Evolutionary conservation across 2,113 vertebrate species (phyloP).

Genomic region (Antechinus stuartii): DNA sequence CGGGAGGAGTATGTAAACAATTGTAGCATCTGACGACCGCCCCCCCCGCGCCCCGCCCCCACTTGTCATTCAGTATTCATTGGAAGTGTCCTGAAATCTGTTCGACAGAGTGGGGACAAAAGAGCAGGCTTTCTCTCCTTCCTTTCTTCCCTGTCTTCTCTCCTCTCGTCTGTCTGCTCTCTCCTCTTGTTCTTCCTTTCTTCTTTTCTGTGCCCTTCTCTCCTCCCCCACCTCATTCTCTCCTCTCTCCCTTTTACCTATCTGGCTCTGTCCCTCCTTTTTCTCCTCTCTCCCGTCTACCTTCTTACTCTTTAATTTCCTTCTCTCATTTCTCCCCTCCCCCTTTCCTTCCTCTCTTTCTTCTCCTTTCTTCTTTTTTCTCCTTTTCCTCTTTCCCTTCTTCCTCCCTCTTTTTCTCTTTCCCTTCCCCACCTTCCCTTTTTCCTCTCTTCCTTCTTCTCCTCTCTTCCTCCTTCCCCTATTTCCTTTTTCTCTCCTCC

Average conservation of each 20-base stretch:
- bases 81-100: background rate
- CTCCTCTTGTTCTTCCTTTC: background rate
- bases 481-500: too few species aligned
- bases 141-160: background rate
- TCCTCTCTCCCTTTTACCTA: too few species aligned
- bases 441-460: background rate
- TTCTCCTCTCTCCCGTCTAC: background rate
- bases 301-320: too few species aligned
- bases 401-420: too few species aligned
- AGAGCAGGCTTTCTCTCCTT: background rate
- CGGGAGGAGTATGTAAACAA: background rate
- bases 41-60: background rate
- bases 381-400: too few species aligned
- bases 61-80: background rate
- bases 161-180: background rate
- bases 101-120: background rate
- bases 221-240: too few species aligned
- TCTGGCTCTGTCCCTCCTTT: background rate
- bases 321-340: background rate
- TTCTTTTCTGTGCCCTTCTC: background rate
- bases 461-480: background rate
- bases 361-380: too few species aligned
- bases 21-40: background rate
- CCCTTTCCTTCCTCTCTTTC: too few species aligned
- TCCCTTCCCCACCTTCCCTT: too few species aligned